phyloP scores from a whole-genome alignment of 2,113 vertebrate genomes.

The Eretmochelys imbricata region DNA sequence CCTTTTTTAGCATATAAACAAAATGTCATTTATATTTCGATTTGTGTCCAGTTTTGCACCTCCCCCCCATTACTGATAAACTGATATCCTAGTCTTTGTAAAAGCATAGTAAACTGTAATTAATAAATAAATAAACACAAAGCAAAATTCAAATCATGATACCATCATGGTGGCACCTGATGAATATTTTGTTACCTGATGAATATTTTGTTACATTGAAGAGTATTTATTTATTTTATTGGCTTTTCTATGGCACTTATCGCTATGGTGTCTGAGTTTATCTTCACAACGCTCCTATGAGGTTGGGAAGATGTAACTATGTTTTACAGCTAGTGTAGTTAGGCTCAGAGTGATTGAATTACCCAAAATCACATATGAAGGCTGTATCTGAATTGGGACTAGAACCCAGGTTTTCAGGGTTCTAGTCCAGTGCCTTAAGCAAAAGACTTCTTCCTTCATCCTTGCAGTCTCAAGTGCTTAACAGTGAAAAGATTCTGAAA shows the following conservation, averaged over 20 bases:
- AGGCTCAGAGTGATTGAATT: neutral
- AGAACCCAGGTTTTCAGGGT: fast-evolving
- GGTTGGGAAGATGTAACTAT: neutral
- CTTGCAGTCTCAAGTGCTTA: neutral
- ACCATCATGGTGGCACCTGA: neutral
- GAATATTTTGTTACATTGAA: neutral
- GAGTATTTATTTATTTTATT: neutral
- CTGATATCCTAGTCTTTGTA: neutral
- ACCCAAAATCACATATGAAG: neutral
- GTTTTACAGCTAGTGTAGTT: neutral
- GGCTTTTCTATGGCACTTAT: neutral
- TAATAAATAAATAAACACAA: neutral
- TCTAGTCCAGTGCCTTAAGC: neutral
- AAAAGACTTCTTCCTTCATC: neutral
- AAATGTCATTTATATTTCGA: neutral
- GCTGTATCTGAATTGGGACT: neutral
- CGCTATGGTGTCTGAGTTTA: neutral
- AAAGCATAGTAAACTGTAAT: neutral
- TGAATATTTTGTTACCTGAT: neutral
- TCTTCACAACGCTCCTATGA: neutral
- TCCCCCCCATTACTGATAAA: neutral
- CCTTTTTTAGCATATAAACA: neutral
- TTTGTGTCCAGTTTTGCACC: neutral
- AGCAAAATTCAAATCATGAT: neutral
- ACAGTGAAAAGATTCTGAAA: neutral